Percentiles rank a stretch among this genome's conserved stretches.
Evolutionary conservation across 2,113 vertebrate genomes (phyloP).

Genomic region (Halichoerus grypus): DNA sequence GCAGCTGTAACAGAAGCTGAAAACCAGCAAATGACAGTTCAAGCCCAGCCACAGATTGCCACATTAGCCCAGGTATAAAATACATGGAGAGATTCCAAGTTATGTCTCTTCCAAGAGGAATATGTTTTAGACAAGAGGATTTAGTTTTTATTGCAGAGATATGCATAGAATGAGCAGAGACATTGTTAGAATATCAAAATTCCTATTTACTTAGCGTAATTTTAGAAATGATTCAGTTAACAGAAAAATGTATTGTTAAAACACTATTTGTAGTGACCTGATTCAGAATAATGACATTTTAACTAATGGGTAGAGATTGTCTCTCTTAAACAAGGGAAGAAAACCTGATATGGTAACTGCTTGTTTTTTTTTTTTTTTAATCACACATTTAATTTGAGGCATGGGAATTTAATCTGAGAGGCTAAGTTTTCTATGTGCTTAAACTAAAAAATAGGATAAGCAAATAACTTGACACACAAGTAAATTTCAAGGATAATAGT

Average conservation of each 20-base stretch:
- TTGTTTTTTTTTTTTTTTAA: constrained; percentile 32
- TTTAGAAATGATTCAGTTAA: constrained; percentile 66
- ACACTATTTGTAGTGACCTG: constrained; percentile 18
- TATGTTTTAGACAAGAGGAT: constrained; percentile 60
- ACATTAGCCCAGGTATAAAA: constrained; percentile 96
- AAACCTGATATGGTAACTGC: constrained; percentile 19
- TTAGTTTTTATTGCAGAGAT: constrained; percentile 43
- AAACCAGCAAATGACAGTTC: constrained; percentile 95
- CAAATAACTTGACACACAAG: background rate
- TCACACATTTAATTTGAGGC: constrained; percentile 20
- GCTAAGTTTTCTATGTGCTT: constrained; percentile 45
- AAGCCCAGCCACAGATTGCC: constrained; percentile 94
- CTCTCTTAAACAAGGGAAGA: constrained; percentile 42
- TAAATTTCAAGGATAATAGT: constrained; percentile 43
- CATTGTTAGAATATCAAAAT: constrained; percentile 53
- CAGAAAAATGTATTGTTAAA: constrained; percentile 64
- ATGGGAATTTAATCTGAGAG: background rate
- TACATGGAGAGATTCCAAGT: constrained; percentile 40
- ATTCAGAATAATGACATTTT: constrained; percentile 64
- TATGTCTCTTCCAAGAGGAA: constrained; percentile 58
- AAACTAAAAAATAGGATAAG: constrained; percentile 59
- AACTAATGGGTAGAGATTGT: constrained; percentile 38
- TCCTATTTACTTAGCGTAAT: constrained; percentile 24
- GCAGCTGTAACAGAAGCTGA: constrained; percentile 96
- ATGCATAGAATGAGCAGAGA: constrained; percentile 37